Evolutionary conservation across 2,797 vertebrate genomes (phyloP).

Genomic region (Dromococcyx pavoninus): DNA sequence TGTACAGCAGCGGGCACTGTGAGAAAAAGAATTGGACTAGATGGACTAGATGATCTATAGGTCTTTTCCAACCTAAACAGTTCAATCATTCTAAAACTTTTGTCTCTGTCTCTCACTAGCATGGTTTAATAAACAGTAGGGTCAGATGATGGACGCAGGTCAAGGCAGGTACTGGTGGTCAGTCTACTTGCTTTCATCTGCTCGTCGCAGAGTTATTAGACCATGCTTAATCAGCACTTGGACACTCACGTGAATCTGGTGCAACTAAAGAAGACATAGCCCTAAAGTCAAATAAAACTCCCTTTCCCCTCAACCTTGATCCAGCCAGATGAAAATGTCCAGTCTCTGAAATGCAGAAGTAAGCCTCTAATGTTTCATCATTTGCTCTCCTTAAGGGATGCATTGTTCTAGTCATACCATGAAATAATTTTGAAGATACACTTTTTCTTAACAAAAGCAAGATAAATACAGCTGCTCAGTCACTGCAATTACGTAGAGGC

Average conservation of each 20-base stretch:
- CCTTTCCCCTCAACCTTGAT: background rate
- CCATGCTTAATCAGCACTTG: background rate
- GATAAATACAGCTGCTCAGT: background rate
- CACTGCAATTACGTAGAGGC: background rate
- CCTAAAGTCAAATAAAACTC: background rate
- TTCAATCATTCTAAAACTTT: no score
- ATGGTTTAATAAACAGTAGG: background rate
- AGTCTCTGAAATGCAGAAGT: background rate
- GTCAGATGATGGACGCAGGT: background rate
- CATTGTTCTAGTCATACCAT: background rate
- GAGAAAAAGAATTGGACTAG: background rate
- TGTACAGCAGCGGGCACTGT: background rate
- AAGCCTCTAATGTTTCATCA: background rate
- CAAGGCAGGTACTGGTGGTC: background rate
- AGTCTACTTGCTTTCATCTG: background rate
- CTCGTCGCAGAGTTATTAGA: background rate
- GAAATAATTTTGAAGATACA: background rate
- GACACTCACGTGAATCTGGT: rapidly evolving
- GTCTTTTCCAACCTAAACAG: no score
- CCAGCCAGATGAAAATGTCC: background rate
- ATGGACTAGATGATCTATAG: no score
- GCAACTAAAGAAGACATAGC: background rate
- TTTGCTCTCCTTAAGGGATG: background rate
- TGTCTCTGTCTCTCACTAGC: no score
- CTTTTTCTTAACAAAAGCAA: background rate